phyloP scores from a whole-genome alignment of 64 coral and sea anemone species.

The Pachyseris speciosa region DNA sequence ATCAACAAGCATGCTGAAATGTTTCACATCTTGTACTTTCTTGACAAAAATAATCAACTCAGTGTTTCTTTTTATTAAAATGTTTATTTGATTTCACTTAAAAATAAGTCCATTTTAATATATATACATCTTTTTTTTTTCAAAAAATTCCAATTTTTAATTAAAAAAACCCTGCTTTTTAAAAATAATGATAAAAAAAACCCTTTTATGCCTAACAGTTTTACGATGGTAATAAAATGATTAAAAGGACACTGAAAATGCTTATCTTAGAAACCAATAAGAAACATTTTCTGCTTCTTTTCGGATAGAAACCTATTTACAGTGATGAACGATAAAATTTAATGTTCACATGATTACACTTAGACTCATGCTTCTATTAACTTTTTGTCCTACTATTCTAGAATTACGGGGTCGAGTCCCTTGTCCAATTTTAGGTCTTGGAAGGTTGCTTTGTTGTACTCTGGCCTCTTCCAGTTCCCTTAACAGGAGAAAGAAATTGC shows the following conservation, averaged over 20 bases:
- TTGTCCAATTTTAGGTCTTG: conserved; percentile 30
- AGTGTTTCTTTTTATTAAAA: neutral
- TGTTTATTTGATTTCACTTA: neutral
- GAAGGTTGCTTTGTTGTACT: conserved; percentile 53
- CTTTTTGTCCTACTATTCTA: conserved; percentile 74
- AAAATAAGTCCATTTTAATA: neutral
- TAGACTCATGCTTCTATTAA: conserved; percentile 79
- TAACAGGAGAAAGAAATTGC: neutral
- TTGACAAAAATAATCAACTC: too few species aligned
- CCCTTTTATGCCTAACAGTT: neutral
- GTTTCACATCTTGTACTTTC: too few species aligned
- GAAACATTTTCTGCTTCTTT: neutral
- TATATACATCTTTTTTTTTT: conserved; percentile 4
- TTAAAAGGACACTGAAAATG: neutral
- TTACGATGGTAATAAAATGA: neutral
- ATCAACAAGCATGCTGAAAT: too few species aligned
- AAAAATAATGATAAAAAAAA: conserved; percentile 1
- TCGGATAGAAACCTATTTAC: too few species aligned
- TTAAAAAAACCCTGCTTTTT: too few species aligned
- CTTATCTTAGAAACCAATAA: neutral
- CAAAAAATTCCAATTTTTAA: neutral
- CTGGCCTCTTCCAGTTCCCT: conserved; percentile 76
- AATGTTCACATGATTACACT: conserved; percentile 69
- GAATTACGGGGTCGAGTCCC: conserved; percentile 33
- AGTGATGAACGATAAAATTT: neutral